Base-by-base conservation (phyloP, 2,888 invertebrate species). In the Seira ritae region DNA sequence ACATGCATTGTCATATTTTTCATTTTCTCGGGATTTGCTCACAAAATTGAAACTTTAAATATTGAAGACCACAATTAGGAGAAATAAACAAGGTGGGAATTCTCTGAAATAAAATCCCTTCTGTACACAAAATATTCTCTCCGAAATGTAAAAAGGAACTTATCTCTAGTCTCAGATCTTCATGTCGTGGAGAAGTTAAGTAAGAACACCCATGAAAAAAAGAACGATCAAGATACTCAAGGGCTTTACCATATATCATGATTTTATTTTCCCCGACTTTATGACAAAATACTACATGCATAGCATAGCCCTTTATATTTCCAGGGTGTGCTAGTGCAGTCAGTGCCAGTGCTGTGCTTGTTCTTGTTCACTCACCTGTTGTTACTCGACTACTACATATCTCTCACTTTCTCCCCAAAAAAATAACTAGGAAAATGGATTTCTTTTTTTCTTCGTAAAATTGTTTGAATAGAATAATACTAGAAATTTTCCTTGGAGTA, bases 31-130 rank as follows among this genome's bases (percentile, higher is more conserved):
- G 22, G 76, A 20, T 71, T 71, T n/a, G 19, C 22, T 24, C 19
- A 62, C 22, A 60, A 68, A 77, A 77, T 77, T 70, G 62, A 77
- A 77, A 62, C 23, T 77, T 69, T 77, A 77, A 77, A 77, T 62
- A 70, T 77, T 62, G 37, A 77, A 31, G 69, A 23, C 31, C 17
- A 69, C 77, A 69, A 77, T 77, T 70, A 65, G 62, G 42, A 24
- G 62, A 22, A 62, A 31, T 22, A 65, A 62, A 65, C 65, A 60
- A n/a, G 72, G 6, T 50, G 22, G 50, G n/a, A n/a, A n/a, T n/a
- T n/a, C n/a, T n/a, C n/a, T n/a, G n/a, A n/a, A n/a, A n/a, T n/a
- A n/a, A n/a, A n/a, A n/a, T n/a, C n/a, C n/a, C n/a, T n/a, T n/a
- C n/a, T n/a, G n/a, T n/a, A n/a, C n/a, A n/a, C n/a, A n/a, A n/a